Base-by-base conservation (phyloP, 1,140 invertebrate species). In the Drepana arcuata region DNA sequence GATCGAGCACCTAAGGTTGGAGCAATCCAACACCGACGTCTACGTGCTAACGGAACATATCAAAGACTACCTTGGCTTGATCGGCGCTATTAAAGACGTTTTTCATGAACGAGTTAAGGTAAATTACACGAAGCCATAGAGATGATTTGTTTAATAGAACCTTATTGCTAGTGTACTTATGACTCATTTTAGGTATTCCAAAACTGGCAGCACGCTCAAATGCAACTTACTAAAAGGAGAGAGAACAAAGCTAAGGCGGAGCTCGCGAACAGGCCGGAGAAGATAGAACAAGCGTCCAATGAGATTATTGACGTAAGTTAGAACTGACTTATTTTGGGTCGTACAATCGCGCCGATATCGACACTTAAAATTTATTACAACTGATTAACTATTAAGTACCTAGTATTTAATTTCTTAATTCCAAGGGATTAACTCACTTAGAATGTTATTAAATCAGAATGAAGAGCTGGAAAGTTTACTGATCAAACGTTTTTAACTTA, bases 41-140 rank as follows among this genome's bases (percentile, higher is more conserved):
- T 97, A 91, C 67, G 89, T 96, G 25, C 88, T 99, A 34, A 91
- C 93, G 30, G 97, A 99, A 86, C 88, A 97, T 43, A 83, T 99
- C 16, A 95, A 97, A 58, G 98, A 99, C 80, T 99, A 99, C 70
- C 90, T 99, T 13, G 91, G 93, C 3, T 85, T 99, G 1, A 92
- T 99, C 62, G 93, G 92, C 1, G 91, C 96, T 40, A 95, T 99
- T 16, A 97, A 98, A 84, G 96, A 97, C 69, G 95, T 97, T n/a
- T 98, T 99, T 62, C 95, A 98, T 69, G 97, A 99, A 79, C 87
- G 98, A 57, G 96, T 99, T 0, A 99, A 99, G 86, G 84, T 84
- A 34, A 13, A 28, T 18, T 36, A n/a, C 29, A 23, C 27, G 13
- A 24, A 29, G 16, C 1, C 3, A 33, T 7, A 7, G n/a, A 24